Evolutionary conservation across 2,888 invertebrate genomes (phyloP), one percentile per base, ranked within the genome.

Genomic region (Willowsia nigromaculata): DNA sequence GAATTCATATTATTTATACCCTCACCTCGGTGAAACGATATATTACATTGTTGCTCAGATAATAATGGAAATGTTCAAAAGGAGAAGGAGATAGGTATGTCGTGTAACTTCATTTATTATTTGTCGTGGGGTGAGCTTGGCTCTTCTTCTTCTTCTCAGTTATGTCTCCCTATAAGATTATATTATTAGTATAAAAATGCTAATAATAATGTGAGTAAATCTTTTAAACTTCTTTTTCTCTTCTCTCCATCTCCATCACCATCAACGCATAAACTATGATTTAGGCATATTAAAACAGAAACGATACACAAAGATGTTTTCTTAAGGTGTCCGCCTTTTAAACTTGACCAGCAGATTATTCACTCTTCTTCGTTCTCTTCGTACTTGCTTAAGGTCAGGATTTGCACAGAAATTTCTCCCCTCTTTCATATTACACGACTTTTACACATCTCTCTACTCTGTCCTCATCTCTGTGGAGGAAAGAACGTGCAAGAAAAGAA

Each of bases 341-440:
- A 62, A 68, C 84, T 81, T 81, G 81, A 81, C 81, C 71, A 65
- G 56, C 37, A 86, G 56, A 81, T 81, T 80, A 65, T 85, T 85
- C 62, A 85, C 74, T 22, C 15, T 74, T 40, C 0, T 25, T 13
- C 37, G n/a, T 74, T 43, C 65, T 76, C 50, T 30, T 76, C 50
- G 53, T 74, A 74, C 50, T 89, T 89, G 89, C 74, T 84, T 85
- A 47, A 85, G 85, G 89, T 89, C 68, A 89, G 85, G 74, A 84
- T 65, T 68, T 89, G 83, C 71, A 68, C 37, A 56, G 11, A 27
- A 78, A 30, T 27, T 43, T 30, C 56, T 25, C 22, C 22, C 15
- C 22, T 56, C 53, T 83, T 71, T 53, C 83, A 83, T 71, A 53
- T 22, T 22, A 62, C 62, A 56, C 6, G 22, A 56, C 56, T 22